A percentile compares a stretch with the other conserved stretches of the same genome.
These are phyloP conservation scores for Gopherus evgoodei DNA, from an alignment of 2,113 vertebrate genomes.

Conservation along the genomic window DNA sequence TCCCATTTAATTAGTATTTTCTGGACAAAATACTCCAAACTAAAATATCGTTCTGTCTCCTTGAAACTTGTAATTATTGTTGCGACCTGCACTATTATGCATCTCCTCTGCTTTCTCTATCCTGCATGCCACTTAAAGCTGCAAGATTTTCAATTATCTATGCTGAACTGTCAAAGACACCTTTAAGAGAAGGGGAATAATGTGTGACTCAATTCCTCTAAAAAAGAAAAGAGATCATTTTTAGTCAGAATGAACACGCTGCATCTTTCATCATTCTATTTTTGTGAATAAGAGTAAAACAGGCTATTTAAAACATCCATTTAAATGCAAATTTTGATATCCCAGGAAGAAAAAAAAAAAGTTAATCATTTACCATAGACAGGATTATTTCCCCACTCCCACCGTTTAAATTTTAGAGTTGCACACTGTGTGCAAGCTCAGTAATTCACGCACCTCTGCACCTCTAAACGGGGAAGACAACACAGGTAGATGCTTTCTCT, in stretches of 20 bases:
- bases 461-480: not conserved
- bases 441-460: not conserved
- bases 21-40: slow-evolving; percentile 80
- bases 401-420: slow-evolving; percentile 12
- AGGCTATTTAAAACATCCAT: slow-evolving; percentile 86
- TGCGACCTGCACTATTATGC: slow-evolving; percentile 68
- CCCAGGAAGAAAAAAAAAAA: slow-evolving; percentile 55
- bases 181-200: slow-evolving; percentile 85
- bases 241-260: slow-evolving; percentile 83
- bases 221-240: slow-evolving; percentile 82
- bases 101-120: slow-evolving; percentile 66
- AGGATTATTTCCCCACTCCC: slow-evolving; percentile 68
- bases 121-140: slow-evolving; percentile 74
- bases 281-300: slow-evolving; percentile 82
- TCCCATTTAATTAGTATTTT: slow-evolving; percentile 85
- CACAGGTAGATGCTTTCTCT: not conserved
- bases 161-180: slow-evolving; percentile 81
- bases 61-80: slow-evolving; percentile 82
- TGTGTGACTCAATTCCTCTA: slow-evolving; percentile 83
- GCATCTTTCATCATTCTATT: slow-evolving; percentile 84
- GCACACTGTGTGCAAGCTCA: not conserved
- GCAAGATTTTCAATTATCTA: slow-evolving; percentile 85
- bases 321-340: slow-evolving; percentile 87
- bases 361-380: slow-evolving; percentile 79
- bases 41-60: slow-evolving; percentile 76